Conservation (phyloP, 1,140 invertebrate species). For the Oppia nitens region DNA sequence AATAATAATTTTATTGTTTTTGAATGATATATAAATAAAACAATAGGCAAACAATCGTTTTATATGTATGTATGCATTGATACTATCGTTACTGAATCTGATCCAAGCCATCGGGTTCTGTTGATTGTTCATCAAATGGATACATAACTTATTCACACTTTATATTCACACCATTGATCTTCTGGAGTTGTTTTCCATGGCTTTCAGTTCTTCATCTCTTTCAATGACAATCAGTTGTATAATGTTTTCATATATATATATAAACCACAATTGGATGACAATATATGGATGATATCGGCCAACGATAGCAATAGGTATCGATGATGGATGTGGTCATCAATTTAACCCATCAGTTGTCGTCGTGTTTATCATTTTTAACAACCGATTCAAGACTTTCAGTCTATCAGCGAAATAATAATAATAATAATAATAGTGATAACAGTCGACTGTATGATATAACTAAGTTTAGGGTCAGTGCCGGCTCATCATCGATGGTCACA, state of each 20-base stretch:
- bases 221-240: not conserved
- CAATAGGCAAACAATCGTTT: constrained; percentile 55
- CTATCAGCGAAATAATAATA: constrained; percentile 44
- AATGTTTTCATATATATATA: no score
- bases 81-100: constrained; percentile 47
- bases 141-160: constrained; percentile 47
- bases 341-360: constrained; percentile 55
- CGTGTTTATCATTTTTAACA: constrained; percentile 55
- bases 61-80: constrained; percentile 52
- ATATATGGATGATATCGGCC: not conserved
- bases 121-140: constrained; percentile 44
- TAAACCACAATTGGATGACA: not conserved
- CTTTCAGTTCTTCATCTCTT: constrained; percentile 63
- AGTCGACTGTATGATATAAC: constrained; percentile 61
- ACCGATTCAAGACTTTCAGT: constrained; percentile 60
- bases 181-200: no score
- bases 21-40: no score
- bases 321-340: not conserved
- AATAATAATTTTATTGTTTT: constrained; percentile 20
- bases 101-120: constrained; percentile 60
- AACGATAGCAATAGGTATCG: no score
- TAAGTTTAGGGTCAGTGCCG: constrained; percentile 43
- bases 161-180: constrained; percentile 59
- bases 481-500: not conserved
- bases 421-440: no score